phyloP scores from a whole-genome alignment of 2,888 invertebrate species.

The Polyploca ridens region DNA sequence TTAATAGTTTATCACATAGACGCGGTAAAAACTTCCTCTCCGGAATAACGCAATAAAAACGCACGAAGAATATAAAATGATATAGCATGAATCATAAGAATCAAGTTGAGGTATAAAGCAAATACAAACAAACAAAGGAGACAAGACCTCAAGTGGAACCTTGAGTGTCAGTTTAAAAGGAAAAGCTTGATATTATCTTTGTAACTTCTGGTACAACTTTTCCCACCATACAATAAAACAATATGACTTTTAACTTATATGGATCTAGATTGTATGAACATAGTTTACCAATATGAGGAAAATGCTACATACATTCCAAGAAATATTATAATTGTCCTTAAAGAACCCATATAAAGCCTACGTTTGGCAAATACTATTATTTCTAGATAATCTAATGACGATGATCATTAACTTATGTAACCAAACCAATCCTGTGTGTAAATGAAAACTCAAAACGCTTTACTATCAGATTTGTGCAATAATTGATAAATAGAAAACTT shows the following conservation, averaged over 20 bases:
- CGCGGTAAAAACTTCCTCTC: not conserved
- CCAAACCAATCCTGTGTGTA: too few species aligned
- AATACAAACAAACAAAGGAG: not conserved
- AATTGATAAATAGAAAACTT: too few species aligned
- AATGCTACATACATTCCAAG: too few species aligned
- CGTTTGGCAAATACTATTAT: too few species aligned
- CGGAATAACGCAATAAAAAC: not conserved
- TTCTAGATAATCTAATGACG: too few species aligned
- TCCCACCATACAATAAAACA: not conserved
- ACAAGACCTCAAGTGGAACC: not conserved
- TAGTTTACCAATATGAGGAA: not conserved
- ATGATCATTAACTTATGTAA: too few species aligned
- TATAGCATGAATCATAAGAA: not conserved
- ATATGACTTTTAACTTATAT: not conserved
- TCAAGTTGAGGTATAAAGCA: not conserved
- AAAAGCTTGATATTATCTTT: conserved; percentile 6
- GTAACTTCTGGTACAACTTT: conserved; percentile 4
- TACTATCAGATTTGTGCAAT: too few species aligned
- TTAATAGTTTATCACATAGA: too few species aligned
- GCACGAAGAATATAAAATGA: not conserved
- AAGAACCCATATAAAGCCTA: too few species aligned
- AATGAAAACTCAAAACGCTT: too few species aligned
- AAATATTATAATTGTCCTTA: too few species aligned
- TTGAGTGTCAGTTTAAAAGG: conserved; percentile 5
- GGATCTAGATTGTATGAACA: not conserved